Conservation (phyloP, 2,888 invertebrate species). For the Sphaerophoria rueppellii region DNA sequence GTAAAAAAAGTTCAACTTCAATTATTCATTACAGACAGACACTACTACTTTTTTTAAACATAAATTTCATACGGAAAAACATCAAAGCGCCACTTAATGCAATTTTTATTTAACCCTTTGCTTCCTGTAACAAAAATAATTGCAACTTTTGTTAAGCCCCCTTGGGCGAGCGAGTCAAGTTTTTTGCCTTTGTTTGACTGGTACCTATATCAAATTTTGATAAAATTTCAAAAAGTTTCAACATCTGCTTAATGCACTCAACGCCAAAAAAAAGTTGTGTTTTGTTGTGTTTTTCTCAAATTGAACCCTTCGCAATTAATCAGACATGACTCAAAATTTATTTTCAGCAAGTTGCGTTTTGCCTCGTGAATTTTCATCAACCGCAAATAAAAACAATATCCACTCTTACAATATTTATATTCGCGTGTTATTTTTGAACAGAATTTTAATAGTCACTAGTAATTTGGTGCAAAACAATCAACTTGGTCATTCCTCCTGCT, state of each 20-base stretch:
- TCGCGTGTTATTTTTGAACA: constrained; percentile 1
- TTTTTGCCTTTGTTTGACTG: background rate
- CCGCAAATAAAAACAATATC: constrained; percentile 22
- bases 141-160: too few relatives aligned
- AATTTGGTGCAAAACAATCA: constrained; percentile 65
- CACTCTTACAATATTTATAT: background rate
- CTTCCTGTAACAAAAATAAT: too few relatives aligned
- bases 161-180: background rate
- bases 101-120: too few relatives aligned
- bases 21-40: too few relatives aligned
- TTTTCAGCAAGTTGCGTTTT: constrained; percentile 5
- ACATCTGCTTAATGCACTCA: constrained; percentile 3
- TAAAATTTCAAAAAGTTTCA: constrained; percentile 1
- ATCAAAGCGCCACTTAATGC: too few relatives aligned
- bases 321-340: constrained; percentile 6
- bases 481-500: constrained; percentile 61
- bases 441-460: constrained; percentile 19
- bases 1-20: too few relatives aligned
- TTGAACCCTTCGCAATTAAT: constrained; percentile 6
- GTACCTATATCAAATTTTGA: background rate
- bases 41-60: too few relatives aligned
- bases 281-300: too few relatives aligned
- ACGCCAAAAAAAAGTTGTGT: background rate
- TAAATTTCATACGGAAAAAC: too few relatives aligned
- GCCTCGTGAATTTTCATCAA: constrained; percentile 20